phyloP scores from a whole-genome alignment of 1,140 invertebrate genomes.

The Ptiloglossa arizonensis region DNA sequence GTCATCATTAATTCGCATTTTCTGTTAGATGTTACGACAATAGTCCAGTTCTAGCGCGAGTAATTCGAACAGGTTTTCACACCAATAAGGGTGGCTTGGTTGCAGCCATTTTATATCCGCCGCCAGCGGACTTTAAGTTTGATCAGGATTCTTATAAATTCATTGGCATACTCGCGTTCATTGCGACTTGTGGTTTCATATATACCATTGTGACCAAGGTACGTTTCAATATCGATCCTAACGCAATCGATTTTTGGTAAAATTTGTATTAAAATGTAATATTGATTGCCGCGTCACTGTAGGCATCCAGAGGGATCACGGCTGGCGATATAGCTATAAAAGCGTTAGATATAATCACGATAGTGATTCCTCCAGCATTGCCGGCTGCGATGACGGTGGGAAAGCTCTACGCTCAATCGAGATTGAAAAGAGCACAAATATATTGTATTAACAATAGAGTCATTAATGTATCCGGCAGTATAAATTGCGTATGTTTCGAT shows the following conservation, averaged over 20 bases:
- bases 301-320: conserved; percentile 82
- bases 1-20: conserved; percentile 45
- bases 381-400: conserved; percentile 97
- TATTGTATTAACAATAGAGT: conserved; percentile 96
- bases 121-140: conserved; percentile 97
- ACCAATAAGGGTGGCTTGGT: conserved; percentile 96
- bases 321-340: conserved; percentile 87
- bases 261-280: conserved; percentile 4
- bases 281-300: background rate
- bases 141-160: conserved; percentile 96
- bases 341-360: conserved; percentile 94
- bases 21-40: conserved; percentile 88
- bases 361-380: conserved; percentile 95
- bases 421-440: conserved; percentile 91
- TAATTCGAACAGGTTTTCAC: conserved; percentile 91
- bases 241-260: too few relatives aligned
- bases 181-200: conserved; percentile 90
- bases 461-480: conserved; percentile 96
- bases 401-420: conserved; percentile 93
- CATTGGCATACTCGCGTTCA: conserved; percentile 89
- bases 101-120: conserved; percentile 96
- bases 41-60: conserved; percentile 85
- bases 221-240: conserved; percentile 48
- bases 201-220: conserved; percentile 94
- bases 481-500: conserved; percentile 98